Conservation (phyloP, 2,113 vertebrate genomes). For the Misgurnus mizolepis region DNA sequence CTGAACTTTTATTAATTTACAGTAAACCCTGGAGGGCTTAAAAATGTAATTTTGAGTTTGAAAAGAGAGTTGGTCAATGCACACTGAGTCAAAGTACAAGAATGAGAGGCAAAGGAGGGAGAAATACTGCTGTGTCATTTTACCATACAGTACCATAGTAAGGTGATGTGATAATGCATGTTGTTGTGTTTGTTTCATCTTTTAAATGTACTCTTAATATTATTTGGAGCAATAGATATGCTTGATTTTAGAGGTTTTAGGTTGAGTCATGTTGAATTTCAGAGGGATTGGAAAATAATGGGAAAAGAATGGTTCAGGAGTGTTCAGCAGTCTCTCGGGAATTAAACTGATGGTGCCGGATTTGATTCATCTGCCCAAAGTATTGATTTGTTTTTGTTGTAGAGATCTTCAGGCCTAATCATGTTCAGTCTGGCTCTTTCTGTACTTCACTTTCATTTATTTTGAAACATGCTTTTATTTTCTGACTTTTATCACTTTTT, state of each 20-base stretch:
- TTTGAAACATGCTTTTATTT: slow-evolving; percentile 60
- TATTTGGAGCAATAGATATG: not conserved
- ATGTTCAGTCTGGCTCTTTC: slow-evolving; percentile 58
- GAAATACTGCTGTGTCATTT: not conserved
- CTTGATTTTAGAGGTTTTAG: slow-evolving; percentile 16
- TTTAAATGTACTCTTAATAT: not conserved
- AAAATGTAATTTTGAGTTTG: slow-evolving; percentile 9
- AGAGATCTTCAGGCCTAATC: slow-evolving; percentile 52
- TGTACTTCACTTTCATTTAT: slow-evolving; percentile 62
- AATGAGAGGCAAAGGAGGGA: too few relatives aligned
- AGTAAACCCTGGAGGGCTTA: slow-evolving; percentile 14
- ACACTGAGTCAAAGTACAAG: not conserved
- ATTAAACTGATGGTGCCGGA: slow-evolving; percentile 67
- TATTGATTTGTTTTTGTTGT: slow-evolving; percentile 76
- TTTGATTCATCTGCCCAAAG: slow-evolving; percentile 72
- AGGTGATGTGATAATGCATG: not conserved
- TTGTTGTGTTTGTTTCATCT: not conserved
- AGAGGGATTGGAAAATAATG: slow-evolving; percentile 64
- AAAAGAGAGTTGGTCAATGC: not conserved
- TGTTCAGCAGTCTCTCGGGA: slow-evolving; percentile 61
- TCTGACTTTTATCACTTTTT: slow-evolving; percentile 51
- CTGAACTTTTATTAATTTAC: slow-evolving; percentile 11
- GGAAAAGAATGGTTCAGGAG: slow-evolving; percentile 69
- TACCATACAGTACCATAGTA: not conserved
- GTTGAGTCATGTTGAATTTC: slow-evolving; percentile 60